These are phyloP conservation scores for Mechanitis mazaeus DNA, from an alignment of 2,888 invertebrate genomes.

Conservation along the genomic window DNA sequence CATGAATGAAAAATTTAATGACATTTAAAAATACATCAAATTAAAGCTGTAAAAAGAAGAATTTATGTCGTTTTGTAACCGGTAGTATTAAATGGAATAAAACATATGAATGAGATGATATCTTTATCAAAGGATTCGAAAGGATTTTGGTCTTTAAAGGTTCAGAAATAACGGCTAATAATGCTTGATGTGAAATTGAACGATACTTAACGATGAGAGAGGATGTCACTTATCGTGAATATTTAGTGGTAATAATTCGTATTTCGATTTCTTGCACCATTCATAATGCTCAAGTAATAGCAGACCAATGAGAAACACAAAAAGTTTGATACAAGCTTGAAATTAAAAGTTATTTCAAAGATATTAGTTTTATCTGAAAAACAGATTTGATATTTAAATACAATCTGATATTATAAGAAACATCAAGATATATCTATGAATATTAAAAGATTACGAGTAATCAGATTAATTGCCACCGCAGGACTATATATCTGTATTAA, in stretches of 20 bases:
- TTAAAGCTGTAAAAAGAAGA: conserved; percentile 3
- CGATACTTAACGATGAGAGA: not conserved
- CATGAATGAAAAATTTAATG: not conserved
- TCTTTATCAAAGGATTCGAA: conserved; percentile 8
- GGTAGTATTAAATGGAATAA: not conserved
- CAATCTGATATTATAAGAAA: too few relatives aligned
- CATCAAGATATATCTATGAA: too few relatives aligned
- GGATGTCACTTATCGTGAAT: conserved; percentile 1
- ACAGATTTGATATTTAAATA: too few relatives aligned
- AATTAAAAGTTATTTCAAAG: too few relatives aligned
- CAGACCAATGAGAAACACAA: too few relatives aligned
- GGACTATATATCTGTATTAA: not conserved
- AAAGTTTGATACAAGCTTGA: too few relatives aligned
- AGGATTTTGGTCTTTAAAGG: not conserved
- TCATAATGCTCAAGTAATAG: too few relatives aligned
- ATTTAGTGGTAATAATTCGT: not conserved
- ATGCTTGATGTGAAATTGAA: not conserved
- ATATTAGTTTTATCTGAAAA: too few relatives aligned
- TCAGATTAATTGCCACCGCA: not conserved
- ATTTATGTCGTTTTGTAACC: not conserved
- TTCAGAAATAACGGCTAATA: not conserved
- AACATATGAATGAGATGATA: conserved; percentile 9
- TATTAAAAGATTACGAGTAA: not conserved
- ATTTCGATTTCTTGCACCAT: not conserved
- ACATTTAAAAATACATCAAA: conserved; percentile 7